Conservation (phyloP, 2,113 vertebrate genomes). For the Sarotherodon lohbergeri region DNA sequence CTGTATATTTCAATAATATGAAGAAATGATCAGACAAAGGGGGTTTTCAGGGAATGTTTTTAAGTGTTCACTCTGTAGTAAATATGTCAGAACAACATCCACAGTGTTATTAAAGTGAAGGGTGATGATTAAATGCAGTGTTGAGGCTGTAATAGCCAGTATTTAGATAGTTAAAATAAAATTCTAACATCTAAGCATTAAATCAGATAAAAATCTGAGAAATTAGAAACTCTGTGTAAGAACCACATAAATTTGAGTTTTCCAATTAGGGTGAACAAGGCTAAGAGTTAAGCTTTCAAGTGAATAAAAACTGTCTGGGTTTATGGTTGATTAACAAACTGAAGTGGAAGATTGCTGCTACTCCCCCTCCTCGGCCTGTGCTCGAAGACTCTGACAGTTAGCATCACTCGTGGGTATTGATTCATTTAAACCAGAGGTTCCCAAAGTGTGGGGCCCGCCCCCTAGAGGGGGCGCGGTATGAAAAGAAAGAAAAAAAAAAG, state of each 20-base stretch:
- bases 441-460: too few species aligned
- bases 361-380: background rate
- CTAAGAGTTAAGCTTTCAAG: background rate
- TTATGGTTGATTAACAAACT: background rate
- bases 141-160: background rate
- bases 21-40: background rate
- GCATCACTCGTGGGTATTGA: background rate
- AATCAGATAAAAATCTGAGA: background rate
- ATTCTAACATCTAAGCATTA: background rate
- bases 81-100: background rate
- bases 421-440: background rate
- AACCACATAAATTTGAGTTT: background rate
- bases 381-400: background rate
- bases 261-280: background rate
- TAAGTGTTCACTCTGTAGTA: background rate
- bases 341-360: background rate
- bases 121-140: background rate
- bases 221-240: background rate
- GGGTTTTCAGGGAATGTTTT: background rate
- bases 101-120: background rate
- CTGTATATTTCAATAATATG: background rate
- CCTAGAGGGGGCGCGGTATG: too few species aligned
- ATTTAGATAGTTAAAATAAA: background rate
- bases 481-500: too few species aligned
- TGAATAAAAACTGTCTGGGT: background rate